Evolutionary conservation across 2,888 invertebrate species (phyloP).

Genomic region (Dryadula phaetusa): DNA sequence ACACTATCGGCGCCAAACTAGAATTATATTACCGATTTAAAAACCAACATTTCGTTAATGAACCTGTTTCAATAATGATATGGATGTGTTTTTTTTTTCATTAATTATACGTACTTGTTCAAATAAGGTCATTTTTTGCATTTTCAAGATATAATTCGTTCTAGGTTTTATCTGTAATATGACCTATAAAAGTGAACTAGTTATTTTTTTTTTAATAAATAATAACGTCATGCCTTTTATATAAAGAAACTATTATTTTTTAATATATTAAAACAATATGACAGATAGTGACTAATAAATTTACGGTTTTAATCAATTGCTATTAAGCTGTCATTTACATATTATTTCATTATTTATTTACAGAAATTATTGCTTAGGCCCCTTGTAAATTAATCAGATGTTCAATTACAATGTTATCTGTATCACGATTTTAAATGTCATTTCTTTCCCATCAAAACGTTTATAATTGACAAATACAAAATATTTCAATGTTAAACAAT

Average conservation of each 20-base stretch:
- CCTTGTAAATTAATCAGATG: constrained; percentile 31
- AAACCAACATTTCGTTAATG: constrained; percentile 42
- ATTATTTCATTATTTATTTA: constrained; percentile 27
- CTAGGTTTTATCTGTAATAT: constrained; percentile 28
- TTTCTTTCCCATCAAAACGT: constrained; percentile 12
- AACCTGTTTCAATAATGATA: constrained; percentile 43
- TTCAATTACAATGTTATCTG: constrained; percentile 15
- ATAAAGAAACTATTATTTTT: neutral
- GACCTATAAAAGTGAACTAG: constrained; percentile 35
- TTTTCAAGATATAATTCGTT: constrained; percentile 28
- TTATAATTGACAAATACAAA: neutral
- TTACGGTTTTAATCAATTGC: neutral
- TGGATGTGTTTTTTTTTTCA: constrained; percentile 40
- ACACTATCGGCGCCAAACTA: constrained; percentile 52
- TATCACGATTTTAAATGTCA: constrained; percentile 35
- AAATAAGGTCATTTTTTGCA: constrained; percentile 42
- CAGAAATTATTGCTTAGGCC: constrained; percentile 18
- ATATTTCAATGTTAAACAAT: neutral
- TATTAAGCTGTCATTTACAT: constrained; percentile 13
- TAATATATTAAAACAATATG: neutral
- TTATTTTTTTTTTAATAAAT: constrained; percentile 16
- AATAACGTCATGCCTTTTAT: neutral
- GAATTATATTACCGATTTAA: constrained; percentile 46
- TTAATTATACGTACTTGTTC: constrained; percentile 36
- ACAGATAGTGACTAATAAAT: neutral